These are phyloP conservation scores for Alviniconcha marisindica DNA, from an alignment of 1,140 invertebrate genomes.

Conservation along the genomic window DNA sequence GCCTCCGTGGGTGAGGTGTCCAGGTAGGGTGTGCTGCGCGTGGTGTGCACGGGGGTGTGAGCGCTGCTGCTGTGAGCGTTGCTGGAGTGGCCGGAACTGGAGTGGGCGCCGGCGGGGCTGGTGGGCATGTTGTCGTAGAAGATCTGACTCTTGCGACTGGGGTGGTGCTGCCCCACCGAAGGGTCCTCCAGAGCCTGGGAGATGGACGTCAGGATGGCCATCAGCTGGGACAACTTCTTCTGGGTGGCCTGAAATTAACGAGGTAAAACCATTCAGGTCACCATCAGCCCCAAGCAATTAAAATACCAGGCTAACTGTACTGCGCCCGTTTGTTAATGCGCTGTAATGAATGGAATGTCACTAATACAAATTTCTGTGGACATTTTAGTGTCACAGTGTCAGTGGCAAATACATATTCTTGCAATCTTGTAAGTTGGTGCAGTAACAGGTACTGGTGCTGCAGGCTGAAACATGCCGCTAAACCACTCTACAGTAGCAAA, in stretches of 20 bases:
- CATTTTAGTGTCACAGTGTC: too few species aligned
- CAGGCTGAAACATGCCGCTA: too few species aligned
- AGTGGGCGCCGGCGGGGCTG: not conserved
- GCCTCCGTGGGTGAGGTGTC: constrained; percentile 61
- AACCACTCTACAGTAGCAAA: too few species aligned
- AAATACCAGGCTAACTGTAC: too few species aligned
- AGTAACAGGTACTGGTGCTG: too few species aligned
- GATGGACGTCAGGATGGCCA: constrained; percentile 79
- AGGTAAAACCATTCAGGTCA: too few species aligned
- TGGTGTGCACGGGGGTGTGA: not conserved
- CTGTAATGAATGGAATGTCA: too few species aligned
- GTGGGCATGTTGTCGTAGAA: constrained; percentile 63
- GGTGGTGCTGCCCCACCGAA: constrained; percentile 49
- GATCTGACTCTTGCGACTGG: constrained; percentile 66
- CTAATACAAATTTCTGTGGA: too few species aligned
- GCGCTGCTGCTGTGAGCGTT: not conserved
- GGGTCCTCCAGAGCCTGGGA: constrained; percentile 77
- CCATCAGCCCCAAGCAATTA: too few species aligned
- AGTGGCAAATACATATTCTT: too few species aligned
- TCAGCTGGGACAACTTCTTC: constrained; percentile 74
- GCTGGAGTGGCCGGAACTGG: not conserved
- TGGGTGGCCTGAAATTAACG: constrained; percentile 71
- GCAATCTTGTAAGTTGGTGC: too few species aligned
- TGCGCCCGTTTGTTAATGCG: too few species aligned
- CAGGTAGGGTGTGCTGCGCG: constrained; percentile 4